Conservation (phyloP, 2,113 vertebrate species). For the Archocentrus centrarchus region DNA sequence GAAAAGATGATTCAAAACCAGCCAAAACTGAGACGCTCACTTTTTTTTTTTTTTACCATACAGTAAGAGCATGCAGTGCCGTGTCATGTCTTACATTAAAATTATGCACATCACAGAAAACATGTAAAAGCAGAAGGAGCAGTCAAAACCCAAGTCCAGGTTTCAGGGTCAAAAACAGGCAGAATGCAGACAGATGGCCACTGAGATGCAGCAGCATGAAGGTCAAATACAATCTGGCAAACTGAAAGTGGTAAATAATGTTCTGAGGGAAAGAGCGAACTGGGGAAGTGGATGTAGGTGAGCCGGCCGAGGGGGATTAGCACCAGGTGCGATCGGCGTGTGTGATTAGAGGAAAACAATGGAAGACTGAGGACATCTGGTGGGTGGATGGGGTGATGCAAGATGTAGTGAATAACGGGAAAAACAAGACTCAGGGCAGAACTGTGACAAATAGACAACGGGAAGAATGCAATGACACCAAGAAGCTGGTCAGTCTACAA, state of each 20-base stretch:
- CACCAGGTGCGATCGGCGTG: fast-evolving
- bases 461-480: neutral
- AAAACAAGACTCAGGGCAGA: neutral
- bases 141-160: neutral
- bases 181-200: neutral
- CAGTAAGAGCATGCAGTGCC: fast-evolving
- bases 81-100: fast-evolving
- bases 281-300: neutral
- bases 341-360: neutral
- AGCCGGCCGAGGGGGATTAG: neutral
- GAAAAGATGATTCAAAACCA: neutral
- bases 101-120: neutral
- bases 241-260: neutral
- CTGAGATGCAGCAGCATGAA: neutral
- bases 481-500: neutral
- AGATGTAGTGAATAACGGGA: neutral
- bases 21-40: neutral
- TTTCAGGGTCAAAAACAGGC: neutral
- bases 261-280: neutral
- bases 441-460: neutral
- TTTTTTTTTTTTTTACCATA: too few species aligned
- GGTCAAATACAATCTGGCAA: neutral
- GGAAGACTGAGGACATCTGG: constrained; percentile 6
- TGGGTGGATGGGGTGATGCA: neutral
- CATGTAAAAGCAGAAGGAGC: neutral